phyloP scores from a whole-genome alignment of 1,140 invertebrate genomes.

The Pseudomyrmex pallidus region DNA sequence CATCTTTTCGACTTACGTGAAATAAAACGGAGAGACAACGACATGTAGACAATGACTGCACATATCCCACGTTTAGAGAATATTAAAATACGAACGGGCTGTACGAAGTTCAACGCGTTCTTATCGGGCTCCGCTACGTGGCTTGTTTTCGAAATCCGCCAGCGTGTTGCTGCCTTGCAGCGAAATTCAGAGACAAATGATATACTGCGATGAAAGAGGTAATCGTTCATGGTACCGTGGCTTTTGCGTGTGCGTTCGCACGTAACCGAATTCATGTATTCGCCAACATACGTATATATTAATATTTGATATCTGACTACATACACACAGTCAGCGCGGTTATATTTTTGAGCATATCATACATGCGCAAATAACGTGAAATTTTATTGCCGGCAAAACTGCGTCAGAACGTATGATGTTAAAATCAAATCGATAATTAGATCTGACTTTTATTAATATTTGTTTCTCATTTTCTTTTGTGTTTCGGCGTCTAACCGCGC shows the following conservation, averaged over 20 bases:
- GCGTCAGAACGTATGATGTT: not conserved
- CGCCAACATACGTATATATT: constrained; percentile 33
- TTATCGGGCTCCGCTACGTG: constrained; percentile 40
- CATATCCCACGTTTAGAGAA: constrained; percentile 3
- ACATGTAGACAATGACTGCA: not conserved
- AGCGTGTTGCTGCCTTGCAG: not conserved
- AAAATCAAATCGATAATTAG: not conserved
- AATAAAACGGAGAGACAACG: not conserved
- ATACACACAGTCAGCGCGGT: no score
- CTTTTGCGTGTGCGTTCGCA: not conserved
- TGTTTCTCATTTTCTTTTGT: not conserved
- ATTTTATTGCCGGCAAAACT: constrained; percentile 29
- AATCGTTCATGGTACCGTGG: constrained; percentile 26
- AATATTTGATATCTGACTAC: constrained; percentile 63
- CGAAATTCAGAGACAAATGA: constrained; percentile 39
- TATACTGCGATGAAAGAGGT: constrained; percentile 21
- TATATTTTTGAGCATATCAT: constrained; percentile 52
- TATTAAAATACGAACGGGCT: constrained; percentile 36
- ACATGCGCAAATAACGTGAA: constrained; percentile 64
- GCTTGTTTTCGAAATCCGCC: constrained; percentile 37
- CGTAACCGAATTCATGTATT: constrained; percentile 37
- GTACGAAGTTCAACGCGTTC: constrained; percentile 22
- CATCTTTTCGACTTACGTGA: not conserved
- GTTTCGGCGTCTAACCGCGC: not conserved
- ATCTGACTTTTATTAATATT: not conserved